phyloP scores from a whole-genome alignment of 92 coral and sea anemone genomes.

The Galaxea fascicularis region DNA sequence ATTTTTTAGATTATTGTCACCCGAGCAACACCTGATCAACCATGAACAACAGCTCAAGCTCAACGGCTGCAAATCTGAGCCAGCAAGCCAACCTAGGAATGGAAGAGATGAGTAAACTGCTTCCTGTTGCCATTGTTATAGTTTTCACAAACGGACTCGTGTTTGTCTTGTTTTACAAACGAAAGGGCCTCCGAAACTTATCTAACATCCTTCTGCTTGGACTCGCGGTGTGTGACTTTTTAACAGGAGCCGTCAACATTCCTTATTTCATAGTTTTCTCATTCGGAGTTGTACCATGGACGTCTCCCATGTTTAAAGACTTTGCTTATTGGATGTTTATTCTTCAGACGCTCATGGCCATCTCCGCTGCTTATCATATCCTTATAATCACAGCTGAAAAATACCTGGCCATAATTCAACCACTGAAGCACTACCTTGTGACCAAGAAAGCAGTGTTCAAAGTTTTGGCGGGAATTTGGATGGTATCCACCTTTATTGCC shows the following conservation, averaged over 20 bases:
- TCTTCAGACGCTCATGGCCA: slow-evolving; percentile 52
- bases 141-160: slow-evolving; percentile 39
- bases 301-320: background rate
- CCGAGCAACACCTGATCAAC: background rate
- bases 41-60: slow-evolving; percentile 28
- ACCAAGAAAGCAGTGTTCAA: slow-evolving; percentile 55
- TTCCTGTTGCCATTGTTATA: slow-evolving; percentile 29
- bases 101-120: background rate
- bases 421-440: slow-evolving; percentile 70
- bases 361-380: slow-evolving; percentile 77
- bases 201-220: slow-evolving; percentile 43
- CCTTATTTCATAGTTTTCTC: slow-evolving; percentile 25
- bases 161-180: slow-evolving; percentile 20
- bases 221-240: slow-evolving; percentile 42
- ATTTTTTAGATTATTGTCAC: background rate
- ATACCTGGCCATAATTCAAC: slow-evolving; percentile 78
- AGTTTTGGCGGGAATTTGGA: slow-evolving; percentile 65
- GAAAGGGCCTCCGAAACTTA: slow-evolving; percentile 4
- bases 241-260: slow-evolving; percentile 42
- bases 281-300: slow-evolving; percentile 10
- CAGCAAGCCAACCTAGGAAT: background rate
- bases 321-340: slow-evolving; percentile 24
- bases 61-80: background rate
- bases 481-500: slow-evolving; percentile 63
- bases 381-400: slow-evolving; percentile 78